Evolutionary conservation across 1,140 invertebrate genomes (phyloP).

Genomic region (Proctacanthus coquilletti): DNA sequence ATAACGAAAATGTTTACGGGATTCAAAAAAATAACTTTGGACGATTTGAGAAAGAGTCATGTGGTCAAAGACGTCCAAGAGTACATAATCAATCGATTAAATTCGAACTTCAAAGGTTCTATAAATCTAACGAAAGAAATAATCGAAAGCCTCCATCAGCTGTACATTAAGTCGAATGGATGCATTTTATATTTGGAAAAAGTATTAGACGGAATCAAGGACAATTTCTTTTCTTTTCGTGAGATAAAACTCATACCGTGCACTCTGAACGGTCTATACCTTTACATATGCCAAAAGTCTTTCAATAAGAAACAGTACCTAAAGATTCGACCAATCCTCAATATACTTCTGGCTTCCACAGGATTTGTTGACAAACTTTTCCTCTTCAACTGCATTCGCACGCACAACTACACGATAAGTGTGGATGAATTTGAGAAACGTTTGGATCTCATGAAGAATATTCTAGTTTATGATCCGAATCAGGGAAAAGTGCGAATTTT

Average conservation of each 20-base stretch:
- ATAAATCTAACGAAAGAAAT: conserved; percentile 44
- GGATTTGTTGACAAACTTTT: conserved; percentile 66
- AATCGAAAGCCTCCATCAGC: conserved; percentile 85
- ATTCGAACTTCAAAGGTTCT: conserved; percentile 44
- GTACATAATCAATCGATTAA: conserved; percentile 80
- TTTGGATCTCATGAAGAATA: conserved; percentile 56
- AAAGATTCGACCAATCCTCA: conserved; percentile 63
- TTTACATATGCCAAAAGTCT: conserved; percentile 86
- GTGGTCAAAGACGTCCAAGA: conserved; percentile 85
- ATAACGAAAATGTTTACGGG: conserved; percentile 86
- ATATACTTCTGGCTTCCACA: conserved; percentile 74
- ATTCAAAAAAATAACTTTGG: conserved; percentile 81
- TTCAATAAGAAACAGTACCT: conserved; percentile 79
- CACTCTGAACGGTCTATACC: conserved; percentile 84
- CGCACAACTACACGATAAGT: conserved; percentile 62
- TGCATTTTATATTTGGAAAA: conserved; percentile 90
- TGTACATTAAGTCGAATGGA: conserved; percentile 93
- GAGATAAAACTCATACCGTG: conserved; percentile 80
- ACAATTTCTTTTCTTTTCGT: conserved; percentile 79
- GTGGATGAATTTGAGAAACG: conserved; percentile 73
- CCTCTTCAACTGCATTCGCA: conserved; percentile 65
- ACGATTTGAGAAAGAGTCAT: conserved; percentile 78
- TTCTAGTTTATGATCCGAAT: conserved; percentile 34
- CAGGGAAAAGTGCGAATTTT: conserved; percentile 58
- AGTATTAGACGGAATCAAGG: conserved; percentile 80